phyloP scores from a whole-genome alignment of 2,888 invertebrate species.

The Eupeodes latifasciatus region DNA sequence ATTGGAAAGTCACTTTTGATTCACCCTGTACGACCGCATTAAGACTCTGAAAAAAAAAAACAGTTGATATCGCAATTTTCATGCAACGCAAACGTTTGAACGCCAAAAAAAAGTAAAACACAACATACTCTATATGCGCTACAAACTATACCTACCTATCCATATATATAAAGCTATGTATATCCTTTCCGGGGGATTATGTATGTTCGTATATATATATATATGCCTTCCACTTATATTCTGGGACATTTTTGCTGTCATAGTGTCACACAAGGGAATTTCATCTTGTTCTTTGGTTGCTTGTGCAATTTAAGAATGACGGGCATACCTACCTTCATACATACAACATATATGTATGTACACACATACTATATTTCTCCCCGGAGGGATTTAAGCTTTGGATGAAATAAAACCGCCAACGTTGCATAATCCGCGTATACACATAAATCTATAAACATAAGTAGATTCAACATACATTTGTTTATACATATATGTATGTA shows the following conservation, averaged over 20 bases:
- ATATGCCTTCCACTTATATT: conserved; percentile 57
- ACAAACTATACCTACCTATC: conserved; percentile 19
- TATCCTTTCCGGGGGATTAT: conserved; percentile 65
- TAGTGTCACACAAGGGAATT: conserved; percentile 71
- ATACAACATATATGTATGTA: background rate
- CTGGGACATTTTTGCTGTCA: conserved; percentile 70
- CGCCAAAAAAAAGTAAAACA: conserved; percentile 30
- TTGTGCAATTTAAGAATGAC: conserved; percentile 74
- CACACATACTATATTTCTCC: background rate
- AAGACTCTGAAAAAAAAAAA: background rate
- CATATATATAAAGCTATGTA: conserved; percentile 23
- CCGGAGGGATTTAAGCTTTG: conserved; percentile 26
- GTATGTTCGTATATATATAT: background rate
- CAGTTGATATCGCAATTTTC: conserved; percentile 67
- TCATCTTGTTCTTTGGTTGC: conserved; percentile 61
- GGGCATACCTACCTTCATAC: conserved; percentile 11
- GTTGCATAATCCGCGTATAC: conserved; percentile 63
- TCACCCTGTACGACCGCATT: no score
- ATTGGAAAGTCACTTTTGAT: no score
- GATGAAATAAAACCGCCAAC: conserved; percentile 66
- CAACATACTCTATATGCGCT: background rate
- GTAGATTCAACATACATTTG: background rate
- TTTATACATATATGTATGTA: background rate
- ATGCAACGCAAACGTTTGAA: conserved; percentile 67
- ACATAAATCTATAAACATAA: background rate